Base-by-base conservation (phyloP, 2,113 vertebrate genomes). In the Chlorodrepanis virens region DNA sequence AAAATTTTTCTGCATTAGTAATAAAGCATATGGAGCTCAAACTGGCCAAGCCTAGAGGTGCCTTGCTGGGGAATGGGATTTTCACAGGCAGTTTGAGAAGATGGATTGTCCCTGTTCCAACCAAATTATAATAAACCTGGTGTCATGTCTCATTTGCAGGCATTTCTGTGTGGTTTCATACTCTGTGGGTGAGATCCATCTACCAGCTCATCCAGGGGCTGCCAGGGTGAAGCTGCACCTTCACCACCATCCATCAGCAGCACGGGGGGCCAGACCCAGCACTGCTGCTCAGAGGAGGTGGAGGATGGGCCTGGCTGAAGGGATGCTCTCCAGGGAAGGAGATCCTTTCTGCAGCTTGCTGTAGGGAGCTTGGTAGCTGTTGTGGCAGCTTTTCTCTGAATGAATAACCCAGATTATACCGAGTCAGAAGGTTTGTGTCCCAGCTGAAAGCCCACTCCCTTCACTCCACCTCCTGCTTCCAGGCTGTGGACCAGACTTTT, bases 191-290 rank as follows among this genome's bases (percentile, higher is more conserved):
- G 45, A 86, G 54, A 64, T 74, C 83, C 56, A 60, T 86, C 76
- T 83, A n/a, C 52, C 49, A 53, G 75, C 61, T 87, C 9, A 2
- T 40, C 50, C 42, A 64, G 70, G 56, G 29, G 49, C 57, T 87
- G 53, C 57, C 33, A 14, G 49, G 13, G 27, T 19, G 28, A 72
- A 83, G 53, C 19, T 42, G 11, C 50, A 50, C 13, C 54, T 57
- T 37, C 6, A 14, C 14, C 56, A 39, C n/a, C 49, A 44, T 24
- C 50, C 14, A 10, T 74, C 6, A 7, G 67, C 4, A 4, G 31
- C 12, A 2, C 0, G 19, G 19, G 5, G 1, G 1, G 3, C 29
- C 12, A 11, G 45, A 45, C 11, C 24, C 0, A 0, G n/a, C 11
- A 4, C 8, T 0, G 0, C 69, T 79, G 45, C 27, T 31, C 2